phyloP scores from a whole-genome alignment of 2,888 invertebrate genomes.

The Napeogenes sylphis region DNA sequence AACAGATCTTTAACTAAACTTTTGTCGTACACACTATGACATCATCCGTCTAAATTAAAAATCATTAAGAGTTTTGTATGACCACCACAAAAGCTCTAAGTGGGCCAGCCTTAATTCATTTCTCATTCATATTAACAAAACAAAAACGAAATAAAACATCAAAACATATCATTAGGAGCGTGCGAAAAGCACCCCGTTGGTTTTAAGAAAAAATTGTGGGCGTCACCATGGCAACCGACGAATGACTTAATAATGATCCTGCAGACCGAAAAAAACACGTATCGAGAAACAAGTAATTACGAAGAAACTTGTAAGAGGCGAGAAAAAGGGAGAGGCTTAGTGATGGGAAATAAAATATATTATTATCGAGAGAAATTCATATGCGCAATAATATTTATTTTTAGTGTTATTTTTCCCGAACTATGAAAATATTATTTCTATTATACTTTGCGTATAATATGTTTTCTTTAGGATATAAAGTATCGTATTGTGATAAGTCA shows the following conservation, averaged over 20 bases:
- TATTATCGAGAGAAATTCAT: not conserved
- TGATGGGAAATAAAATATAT: slow-evolving; percentile 26
- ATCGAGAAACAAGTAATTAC: slow-evolving; percentile 70
- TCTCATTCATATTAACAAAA: slow-evolving; percentile 24
- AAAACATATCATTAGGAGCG: slow-evolving; percentile 53
- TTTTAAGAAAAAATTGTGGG: slow-evolving; percentile 45
- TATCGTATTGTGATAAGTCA: too few species aligned
- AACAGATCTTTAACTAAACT: not conserved
- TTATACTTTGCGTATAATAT: too few species aligned
- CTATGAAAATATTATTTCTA: too few species aligned
- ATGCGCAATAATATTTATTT: not conserved
- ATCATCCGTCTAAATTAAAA: slow-evolving; percentile 25
- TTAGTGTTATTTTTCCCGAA: too few species aligned
- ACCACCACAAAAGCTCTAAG: slow-evolving; percentile 21
- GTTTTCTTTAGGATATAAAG: too few species aligned
- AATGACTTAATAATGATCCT: slow-evolving; percentile 68
- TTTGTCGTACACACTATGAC: not conserved
- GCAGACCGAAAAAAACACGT: slow-evolving; percentile 59
- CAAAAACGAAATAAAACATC: slow-evolving; percentile 40
- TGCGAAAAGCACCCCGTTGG: slow-evolving; percentile 46
- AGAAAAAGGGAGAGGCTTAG: slow-evolving; percentile 33
- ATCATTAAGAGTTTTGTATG: slow-evolving; percentile 19
- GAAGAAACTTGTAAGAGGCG: slow-evolving; percentile 49
- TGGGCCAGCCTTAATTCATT: slow-evolving; percentile 23
- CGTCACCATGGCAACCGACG: slow-evolving; percentile 63